A percentile compares a stretch with the other conserved stretches of the same genome.
Conservation (phyloP, 64 coral and sea anemone genomes). For the Montipora capricornis region DNA sequence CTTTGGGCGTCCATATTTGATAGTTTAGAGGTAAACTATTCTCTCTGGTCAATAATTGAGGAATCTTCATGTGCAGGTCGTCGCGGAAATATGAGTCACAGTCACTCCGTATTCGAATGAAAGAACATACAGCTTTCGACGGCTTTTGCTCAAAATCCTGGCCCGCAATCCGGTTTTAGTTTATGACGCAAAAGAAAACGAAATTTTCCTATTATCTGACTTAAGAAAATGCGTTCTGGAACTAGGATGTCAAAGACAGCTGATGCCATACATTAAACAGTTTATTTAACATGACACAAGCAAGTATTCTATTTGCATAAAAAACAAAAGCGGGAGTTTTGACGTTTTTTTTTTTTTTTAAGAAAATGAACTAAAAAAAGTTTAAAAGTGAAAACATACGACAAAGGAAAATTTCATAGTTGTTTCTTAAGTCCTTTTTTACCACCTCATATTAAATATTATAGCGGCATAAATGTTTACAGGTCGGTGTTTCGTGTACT, state of each 20-base stretch:
- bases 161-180: neutral
- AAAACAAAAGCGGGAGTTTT: neutral
- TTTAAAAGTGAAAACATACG: neutral
- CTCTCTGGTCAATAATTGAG: no score
- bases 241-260: neutral
- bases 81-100: neutral
- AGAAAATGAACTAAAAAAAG: no score
- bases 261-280: neutral
- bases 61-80: neutral
- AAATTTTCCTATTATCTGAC: neutral
- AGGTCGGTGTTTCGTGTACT: no score
- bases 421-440: no score
- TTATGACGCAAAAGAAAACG: neutral
- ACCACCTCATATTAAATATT: no score
- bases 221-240: neutral
- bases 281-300: neutral
- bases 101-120: no score
- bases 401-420: no score
- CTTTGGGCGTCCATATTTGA: slow-evolving; percentile 15
- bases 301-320: neutral
- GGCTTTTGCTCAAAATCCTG: neutral
- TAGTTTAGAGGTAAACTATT: neutral
- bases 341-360: neutral
- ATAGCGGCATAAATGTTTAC: no score
- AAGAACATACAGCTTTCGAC: no score